These are phyloP conservation scores for Potorous gilbertii DNA, from an alignment of 2,797 vertebrate species.

Conservation along the genomic window DNA sequence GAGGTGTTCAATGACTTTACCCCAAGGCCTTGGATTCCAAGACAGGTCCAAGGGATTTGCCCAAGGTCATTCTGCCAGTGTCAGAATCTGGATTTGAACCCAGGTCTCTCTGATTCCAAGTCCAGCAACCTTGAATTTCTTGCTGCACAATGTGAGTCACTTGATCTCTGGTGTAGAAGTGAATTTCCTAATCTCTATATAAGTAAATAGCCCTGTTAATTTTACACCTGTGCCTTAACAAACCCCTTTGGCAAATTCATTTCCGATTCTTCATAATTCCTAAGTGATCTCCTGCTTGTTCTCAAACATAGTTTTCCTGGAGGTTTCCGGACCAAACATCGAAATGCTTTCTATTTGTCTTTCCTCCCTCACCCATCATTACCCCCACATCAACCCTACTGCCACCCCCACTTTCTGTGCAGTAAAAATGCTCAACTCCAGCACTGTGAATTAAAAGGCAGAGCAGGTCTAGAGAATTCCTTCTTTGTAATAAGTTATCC, in stretches of 20 bases:
- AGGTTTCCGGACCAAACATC: background rate
- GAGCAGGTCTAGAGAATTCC: constrained; percentile 75
- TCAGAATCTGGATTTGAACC: background rate
- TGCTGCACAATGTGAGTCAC: background rate
- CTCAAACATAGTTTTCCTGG: background rate
- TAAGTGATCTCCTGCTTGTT: background rate
- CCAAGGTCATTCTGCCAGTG: background rate
- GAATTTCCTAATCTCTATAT: constrained; percentile 12
- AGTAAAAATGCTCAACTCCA: constrained; percentile 64
- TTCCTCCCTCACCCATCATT: background rate
- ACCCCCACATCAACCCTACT: background rate
- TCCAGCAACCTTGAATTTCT: background rate
- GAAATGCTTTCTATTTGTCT: background rate
- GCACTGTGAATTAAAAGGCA: constrained; percentile 63
- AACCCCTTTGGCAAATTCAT: background rate
- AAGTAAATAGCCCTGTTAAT: background rate
- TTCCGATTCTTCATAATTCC: background rate
- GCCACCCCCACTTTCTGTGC: constrained; percentile 23
- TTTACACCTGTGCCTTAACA: background rate
- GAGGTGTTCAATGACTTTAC: background rate
- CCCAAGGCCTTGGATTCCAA: background rate
- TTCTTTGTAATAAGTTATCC: constrained; percentile 83
- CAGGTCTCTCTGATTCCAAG: background rate
- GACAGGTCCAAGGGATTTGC: background rate
- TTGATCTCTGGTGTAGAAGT: background rate